Base-by-base conservation (phyloP, 2,113 vertebrate genomes). In the Numida meleagris region DNA sequence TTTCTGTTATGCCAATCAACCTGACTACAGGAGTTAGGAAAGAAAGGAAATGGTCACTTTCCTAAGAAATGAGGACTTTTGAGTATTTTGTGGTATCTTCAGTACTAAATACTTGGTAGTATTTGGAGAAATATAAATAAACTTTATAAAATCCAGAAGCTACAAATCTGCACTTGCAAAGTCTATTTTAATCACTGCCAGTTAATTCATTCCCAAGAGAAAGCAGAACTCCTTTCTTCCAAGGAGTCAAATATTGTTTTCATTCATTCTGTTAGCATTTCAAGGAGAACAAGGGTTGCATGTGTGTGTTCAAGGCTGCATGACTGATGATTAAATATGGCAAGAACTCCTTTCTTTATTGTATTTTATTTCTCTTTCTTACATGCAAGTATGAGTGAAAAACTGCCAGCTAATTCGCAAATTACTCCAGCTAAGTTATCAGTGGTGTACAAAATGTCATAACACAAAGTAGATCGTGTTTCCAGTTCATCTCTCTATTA, bases 321-420 rank as follows among this genome's bases (percentile, higher is more conserved):
- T 40, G 59, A 63, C 89, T 80, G 89, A 67, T 71, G 17, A 50
- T 91, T 89, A 87, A 82, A 59, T 82, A 72, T 5, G 38, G 46
- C 66, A 77, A 73, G n/a, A 70, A 72, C 53, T 8, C 10, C 48
- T 84, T 82, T 68, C 59, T 78, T 50, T 82, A 9, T n/a, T 85
- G 43, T 76, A 29, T 62, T 94, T 80, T 94, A 9, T 87, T 92
- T 82, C 40, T n/a, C 15, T 79, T 93, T 43, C 77, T 89, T 75
- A 55, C 21, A 29, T 1, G 8, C 18, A 78, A 87, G 7, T 83
- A 38, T 51, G 31, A 68, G 9, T 82, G 50, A 82, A 67, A 76
- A 85, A 19, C 29, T 94, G 79, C 61, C 68, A 94, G 74, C 93
- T 68, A 50, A 45, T 74, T 75, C 14, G 82, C 27, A 66, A n/a